A percentile compares a stretch with the other conserved stretches of the same genome.
Evolutionary conservation across 2,113 vertebrate genomes (phyloP).

Genomic region (Syrrhaptes paradoxus): DNA sequence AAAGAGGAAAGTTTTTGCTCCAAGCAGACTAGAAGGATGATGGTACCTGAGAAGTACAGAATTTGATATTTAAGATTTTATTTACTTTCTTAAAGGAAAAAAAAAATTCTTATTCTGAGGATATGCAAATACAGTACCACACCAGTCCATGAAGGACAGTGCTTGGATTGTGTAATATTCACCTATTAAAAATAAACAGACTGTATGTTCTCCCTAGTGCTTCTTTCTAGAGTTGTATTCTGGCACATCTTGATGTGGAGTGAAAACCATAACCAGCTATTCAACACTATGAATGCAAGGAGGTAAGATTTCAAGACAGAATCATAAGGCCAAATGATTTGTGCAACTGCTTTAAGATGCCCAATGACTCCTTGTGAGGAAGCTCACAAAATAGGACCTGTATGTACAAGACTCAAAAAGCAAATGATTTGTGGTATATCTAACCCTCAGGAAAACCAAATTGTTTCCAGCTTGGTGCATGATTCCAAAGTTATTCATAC

Average conservation of each 20-base stretch:
- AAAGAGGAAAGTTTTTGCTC: neutral
- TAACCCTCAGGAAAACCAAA: neutral
- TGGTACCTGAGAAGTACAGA: neutral
- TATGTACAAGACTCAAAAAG: rapidly evolving
- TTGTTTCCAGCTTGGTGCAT: neutral
- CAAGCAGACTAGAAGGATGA: neutral
- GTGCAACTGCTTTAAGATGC: neutral
- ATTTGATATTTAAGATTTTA: neutral
- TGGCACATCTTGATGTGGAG: neutral
- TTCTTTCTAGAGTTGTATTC: neutral
- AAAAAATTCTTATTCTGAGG: neutral
- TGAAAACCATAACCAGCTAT: neutral
- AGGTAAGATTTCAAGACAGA: neutral
- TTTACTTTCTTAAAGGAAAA: neutral
- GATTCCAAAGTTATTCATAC: neutral
- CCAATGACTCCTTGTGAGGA: neutral
- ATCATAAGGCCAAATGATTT: neutral
- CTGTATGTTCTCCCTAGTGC: neutral
- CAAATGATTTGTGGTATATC: neutral
- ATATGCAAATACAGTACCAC: neutral
- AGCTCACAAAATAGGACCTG: neutral
- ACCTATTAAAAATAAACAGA: neutral
- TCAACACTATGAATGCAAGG: neutral
- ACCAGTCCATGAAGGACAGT: neutral
- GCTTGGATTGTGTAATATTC: neutral